These are phyloP conservation scores for Chelidonichthys spinosus DNA, from an alignment of 2,797 vertebrate species.

Conservation along the genomic window DNA sequence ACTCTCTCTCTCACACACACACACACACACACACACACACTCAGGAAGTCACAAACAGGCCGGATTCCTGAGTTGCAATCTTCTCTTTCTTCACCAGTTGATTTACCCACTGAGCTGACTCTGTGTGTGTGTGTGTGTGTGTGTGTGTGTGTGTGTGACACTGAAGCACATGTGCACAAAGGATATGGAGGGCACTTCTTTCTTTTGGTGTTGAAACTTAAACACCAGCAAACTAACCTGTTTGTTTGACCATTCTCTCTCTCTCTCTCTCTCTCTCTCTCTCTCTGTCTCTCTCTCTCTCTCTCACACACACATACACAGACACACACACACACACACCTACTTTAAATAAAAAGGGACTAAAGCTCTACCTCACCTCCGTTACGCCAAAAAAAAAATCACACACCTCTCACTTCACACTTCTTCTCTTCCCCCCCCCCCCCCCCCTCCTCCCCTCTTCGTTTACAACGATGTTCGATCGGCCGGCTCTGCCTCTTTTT, in stretches of 20 bases:
- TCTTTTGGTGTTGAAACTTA: neutral
- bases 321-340: neutral
- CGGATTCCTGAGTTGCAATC: conserved; percentile 11
- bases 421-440: neutral
- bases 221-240: conserved; percentile 1
- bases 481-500: conserved; percentile 13
- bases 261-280: neutral
- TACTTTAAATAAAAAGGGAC: neutral
- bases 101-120: conserved; percentile 25
- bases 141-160: too few relatives aligned
- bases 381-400: conserved; percentile 1
- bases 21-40: neutral
- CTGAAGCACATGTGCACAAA: neutral
- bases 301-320: neutral
- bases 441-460: conserved; percentile 17
- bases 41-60: conserved; percentile 1
- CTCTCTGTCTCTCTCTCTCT: too few relatives aligned
- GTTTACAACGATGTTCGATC: conserved; percentile 47
- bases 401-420: conserved; percentile 28
- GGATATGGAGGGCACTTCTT: conserved; percentile 14
- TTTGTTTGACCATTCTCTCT: neutral
- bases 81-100: conserved; percentile 5
- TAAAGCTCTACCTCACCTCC: neutral
- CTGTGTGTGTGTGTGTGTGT: neutral
- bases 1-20: neutral